Evolutionary conservation across 2,113 vertebrate genomes (phyloP).

Genomic region (Megalops atlanticus): DNA sequence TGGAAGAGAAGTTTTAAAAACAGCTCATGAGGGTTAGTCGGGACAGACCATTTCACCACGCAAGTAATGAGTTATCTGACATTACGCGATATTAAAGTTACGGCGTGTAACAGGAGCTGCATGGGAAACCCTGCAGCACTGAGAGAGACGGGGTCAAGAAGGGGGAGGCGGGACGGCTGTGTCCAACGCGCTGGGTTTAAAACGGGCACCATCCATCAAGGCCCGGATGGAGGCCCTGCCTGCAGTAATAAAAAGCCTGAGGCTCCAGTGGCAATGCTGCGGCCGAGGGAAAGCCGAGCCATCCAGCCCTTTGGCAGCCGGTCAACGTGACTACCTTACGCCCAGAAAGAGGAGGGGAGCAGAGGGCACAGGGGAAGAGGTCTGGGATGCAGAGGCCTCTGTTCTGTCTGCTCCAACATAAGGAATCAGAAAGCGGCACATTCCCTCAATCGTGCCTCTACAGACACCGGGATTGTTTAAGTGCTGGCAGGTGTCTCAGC

Average conservation of each 20-base stretch:
- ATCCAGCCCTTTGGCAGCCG: background rate
- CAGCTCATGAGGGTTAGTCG: background rate
- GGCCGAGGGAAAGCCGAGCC: background rate
- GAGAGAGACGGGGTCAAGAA: background rate
- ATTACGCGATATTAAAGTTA: constrained; percentile 4
- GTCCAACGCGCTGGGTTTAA: background rate
- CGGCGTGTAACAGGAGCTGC: constrained; percentile 7
- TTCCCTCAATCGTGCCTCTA: no score
- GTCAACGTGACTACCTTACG: background rate
- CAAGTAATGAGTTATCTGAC: background rate
- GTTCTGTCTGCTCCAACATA: no score
- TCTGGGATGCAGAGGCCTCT: no score
- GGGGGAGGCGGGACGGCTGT: background rate
- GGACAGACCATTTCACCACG: background rate
- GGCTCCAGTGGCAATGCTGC: background rate
- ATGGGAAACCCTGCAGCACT: constrained; percentile 10
- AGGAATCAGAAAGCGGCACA: no score
- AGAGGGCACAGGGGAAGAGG: no score
- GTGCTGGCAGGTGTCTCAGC: no score
- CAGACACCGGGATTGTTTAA: no score
- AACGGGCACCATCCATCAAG: constrained; percentile 10
- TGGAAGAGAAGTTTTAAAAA: background rate
- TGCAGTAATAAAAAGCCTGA: background rate
- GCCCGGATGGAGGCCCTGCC: background rate
- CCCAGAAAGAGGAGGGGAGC: no score